Evolutionary conservation across 1,140 invertebrate genomes (phyloP), one percentile per base, ranked within the genome.

Genomic region (Drosophila pruinosa): DNA sequence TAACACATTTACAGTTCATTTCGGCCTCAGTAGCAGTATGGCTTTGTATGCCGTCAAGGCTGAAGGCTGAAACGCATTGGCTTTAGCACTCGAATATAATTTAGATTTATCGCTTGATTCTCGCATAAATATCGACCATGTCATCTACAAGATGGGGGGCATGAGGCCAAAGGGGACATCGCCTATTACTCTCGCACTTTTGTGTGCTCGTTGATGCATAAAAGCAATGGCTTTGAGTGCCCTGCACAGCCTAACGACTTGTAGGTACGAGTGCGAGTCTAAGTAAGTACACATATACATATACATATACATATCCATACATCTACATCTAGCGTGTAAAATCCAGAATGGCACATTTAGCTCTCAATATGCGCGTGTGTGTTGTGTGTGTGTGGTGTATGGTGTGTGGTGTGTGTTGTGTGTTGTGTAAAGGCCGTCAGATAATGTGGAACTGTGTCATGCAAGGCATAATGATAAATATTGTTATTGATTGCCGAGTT

Each of bases 101-200:
- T 86, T 88, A 86, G 81, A 86, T 86, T 86, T 86, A 86, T 86
- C 65, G 77, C 82, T 74, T 69, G 81, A 86, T 86, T 86, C 74
- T 75, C 81, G 74, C 82, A 86, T 86, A 86, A 86, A 86, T 86
- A 86, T 86, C 81, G 81, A 86, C 70, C 74, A 86, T 75, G 70
- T 75, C 64, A 72, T 54, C 56, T 38, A 28, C 22, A 31, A 8
- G 45, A 28, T 14, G 14, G 54, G 38, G 24, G 22, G 14, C 4
- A 8, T 8, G 39, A 50, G 34, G 24, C n/a, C n/a, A n/a, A n/a
- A n/a, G 54, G 19, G 41, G 48, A 26, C 48, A 69, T 47, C 38
- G 34, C 19, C 72, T 47, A 54, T 71, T 67, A 72, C 50, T 56
- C 41, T 70, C 41, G 59, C 15, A 31, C 72, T 79, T 85, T 85